These are phyloP conservation scores for Pachymerium ferrugineum DNA, from an alignment of 2,888 invertebrate genomes.

Conservation along the genomic window DNA sequence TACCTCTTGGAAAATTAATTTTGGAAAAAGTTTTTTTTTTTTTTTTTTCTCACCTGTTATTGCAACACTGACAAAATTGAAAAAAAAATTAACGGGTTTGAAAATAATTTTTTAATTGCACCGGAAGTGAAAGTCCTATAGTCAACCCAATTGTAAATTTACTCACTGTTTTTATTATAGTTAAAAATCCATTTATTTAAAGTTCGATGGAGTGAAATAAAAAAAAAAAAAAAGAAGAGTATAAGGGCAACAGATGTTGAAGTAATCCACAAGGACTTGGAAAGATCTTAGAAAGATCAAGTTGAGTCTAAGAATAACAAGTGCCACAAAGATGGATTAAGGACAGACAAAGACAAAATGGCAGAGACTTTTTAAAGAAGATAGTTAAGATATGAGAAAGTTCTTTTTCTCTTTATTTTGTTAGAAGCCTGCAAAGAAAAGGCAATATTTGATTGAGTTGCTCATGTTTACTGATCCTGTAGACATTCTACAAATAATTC, in stretches of 20 bases:
- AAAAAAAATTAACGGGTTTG: no score
- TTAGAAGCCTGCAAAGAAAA: not conserved
- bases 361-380: not conserved
- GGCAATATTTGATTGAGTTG: not conserved
- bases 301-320: slow-evolving; percentile 15
- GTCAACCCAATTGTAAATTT: no score
- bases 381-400: no score
- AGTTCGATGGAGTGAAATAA: no score
- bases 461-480: not conserved
- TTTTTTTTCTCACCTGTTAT: not conserved
- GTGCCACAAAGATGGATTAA: slow-evolving; percentile 1
- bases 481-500: not conserved
- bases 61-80: not conserved
- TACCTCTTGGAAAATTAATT: not conserved
- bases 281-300: slow-evolving; percentile 11
- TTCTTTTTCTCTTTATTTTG: not conserved
- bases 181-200: no score
- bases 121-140: no score
- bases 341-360: slow-evolving; percentile 5
- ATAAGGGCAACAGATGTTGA: not conserved
- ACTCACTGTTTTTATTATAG: no score
- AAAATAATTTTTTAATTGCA: not conserved
- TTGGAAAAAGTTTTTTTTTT: no score
- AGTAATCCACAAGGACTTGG: not conserved
- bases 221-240: not conserved